Evolutionary conservation across 2,113 vertebrate genomes (phyloP).

Genomic region (Mus spicilegus): DNA sequence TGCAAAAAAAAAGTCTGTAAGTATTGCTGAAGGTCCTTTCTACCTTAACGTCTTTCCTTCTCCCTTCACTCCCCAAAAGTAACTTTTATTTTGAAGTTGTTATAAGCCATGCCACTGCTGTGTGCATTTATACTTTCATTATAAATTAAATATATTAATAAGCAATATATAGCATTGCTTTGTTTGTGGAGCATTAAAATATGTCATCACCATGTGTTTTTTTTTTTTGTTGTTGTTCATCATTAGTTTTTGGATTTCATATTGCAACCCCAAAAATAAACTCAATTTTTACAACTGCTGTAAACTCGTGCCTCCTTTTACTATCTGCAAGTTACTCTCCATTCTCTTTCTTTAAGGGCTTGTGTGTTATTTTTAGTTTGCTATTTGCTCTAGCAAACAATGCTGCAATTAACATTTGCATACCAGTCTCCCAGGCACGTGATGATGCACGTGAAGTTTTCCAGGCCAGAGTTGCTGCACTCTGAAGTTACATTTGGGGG

Average conservation of each 20-base stretch:
- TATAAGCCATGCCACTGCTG: constrained; percentile 32
- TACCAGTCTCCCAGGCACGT: not conserved
- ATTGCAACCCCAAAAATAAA: constrained; percentile 31
- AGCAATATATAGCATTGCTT: constrained; percentile 16
- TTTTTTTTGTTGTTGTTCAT: not conserved
- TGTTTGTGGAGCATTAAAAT: not conserved
- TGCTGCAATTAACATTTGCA: constrained; percentile 49
- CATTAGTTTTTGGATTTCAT: constrained; percentile 36
- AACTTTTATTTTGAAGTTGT: constrained; percentile 28
- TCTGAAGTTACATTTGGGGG: not conserved
- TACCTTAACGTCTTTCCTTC: not conserved
- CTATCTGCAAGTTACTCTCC: not conserved
- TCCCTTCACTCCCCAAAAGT: constrained; percentile 32
- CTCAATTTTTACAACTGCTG: constrained; percentile 12
- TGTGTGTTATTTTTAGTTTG: constrained; percentile 58
- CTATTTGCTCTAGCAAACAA: constrained; percentile 52
- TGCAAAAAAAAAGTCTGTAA: not conserved
- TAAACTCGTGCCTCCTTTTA: not conserved
- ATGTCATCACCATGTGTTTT: not conserved
- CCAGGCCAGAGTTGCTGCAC: not conserved
- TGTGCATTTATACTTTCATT: constrained; percentile 48
- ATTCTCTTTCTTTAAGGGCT: not conserved
- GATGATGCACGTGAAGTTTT: not conserved
- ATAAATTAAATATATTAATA: not conserved
- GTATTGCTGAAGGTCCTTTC: not conserved